phyloP scores from a whole-genome alignment of 2,888 invertebrate species.

The Hirtodrosophila confusa region DNA sequence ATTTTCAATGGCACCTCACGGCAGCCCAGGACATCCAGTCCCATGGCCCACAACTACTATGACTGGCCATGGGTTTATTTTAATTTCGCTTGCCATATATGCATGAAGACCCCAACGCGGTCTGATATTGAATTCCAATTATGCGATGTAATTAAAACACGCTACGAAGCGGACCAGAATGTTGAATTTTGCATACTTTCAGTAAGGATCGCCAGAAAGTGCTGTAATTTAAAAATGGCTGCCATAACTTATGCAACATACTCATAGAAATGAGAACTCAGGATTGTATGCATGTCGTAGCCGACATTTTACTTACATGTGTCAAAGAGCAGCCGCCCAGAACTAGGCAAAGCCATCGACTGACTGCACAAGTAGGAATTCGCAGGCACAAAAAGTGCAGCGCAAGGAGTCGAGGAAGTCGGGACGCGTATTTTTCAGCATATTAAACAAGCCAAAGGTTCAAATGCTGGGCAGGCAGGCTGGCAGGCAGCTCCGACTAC shows the following conservation, averaged over 20 bases:
- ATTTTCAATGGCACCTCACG: constrained; percentile 25
- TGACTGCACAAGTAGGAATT: constrained; percentile 32
- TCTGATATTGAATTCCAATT: constrained; percentile 74
- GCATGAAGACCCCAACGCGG: constrained; percentile 22
- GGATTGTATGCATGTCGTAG: constrained; percentile 36
- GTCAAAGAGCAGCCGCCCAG: constrained; percentile 53
- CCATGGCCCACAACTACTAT: constrained; percentile 5
- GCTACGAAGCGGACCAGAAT: constrained; percentile 18
- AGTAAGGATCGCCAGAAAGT: constrained; percentile 3
- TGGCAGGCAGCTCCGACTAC: constrained; percentile 1
- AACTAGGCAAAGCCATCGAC: constrained; percentile 26
- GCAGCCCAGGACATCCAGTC: no score
- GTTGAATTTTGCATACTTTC: constrained; percentile 20
- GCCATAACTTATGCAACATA: not conserved
- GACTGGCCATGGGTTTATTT: constrained; percentile 25
- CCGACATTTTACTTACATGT: constrained; percentile 65
- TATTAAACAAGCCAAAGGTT: constrained; percentile 79
- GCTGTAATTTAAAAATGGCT: constrained; percentile 3
- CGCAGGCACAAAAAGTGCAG: constrained; percentile 38
- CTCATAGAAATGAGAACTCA: constrained; percentile 22
- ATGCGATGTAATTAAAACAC: constrained; percentile 63
- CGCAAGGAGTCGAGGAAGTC: constrained; percentile 53
- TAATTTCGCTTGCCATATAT: constrained; percentile 17
- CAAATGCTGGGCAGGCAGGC: constrained; percentile 15
- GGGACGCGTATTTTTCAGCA: constrained; percentile 76